Base-by-base conservation (phyloP, 2,797 vertebrate genomes). In the Platalea minor region DNA sequence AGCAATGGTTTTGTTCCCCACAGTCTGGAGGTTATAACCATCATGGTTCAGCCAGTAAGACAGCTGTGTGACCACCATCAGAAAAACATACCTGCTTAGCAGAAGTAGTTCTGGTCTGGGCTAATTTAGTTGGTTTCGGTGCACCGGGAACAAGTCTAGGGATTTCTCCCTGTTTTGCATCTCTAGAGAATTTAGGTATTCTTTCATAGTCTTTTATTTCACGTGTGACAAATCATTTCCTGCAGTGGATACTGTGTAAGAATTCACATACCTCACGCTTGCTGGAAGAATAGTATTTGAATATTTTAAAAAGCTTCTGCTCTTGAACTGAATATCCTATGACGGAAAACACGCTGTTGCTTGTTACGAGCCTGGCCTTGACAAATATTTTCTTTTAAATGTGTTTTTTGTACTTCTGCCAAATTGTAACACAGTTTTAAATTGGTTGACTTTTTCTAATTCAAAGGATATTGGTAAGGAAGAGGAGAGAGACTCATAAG, bases 401-500 rank as follows among this genome's bases (percentile, higher is more conserved):
- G 41, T 0, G 0, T 5, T 20, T 76, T 82, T 25, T 50, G 10
- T 68, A n/a, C 54, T 51, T 46, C 24, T 57, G 18, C 61, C 26
- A 59, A 64, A 78, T 57, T 46, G 17, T 89, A 89, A 59, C 46
- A 10, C 41, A 2, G 57, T 73, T 91, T 74, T 87, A 72, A 96
- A 94, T 80, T 20, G 37, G 46, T 51, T 88, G 87, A 87, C 75
- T 92, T 74, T 83, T 95, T 95, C 72, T 94, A 67, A 91, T 96
- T 92, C 92, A 80, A 97, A 96, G 93, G 91, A 33, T 95, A 13
- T 85, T 91, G 92, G 79, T 96, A 95, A 94, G 91, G 96, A 96
- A 96, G 93, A 96, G 83, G 91, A 96, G 84, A 92, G 67, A 95
- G 74, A 83, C 86, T 93, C 93, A 81, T 64, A 79, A 80, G 88